Evolutionary conservation across 2,888 invertebrate species (phyloP), one percentile per base, ranked within the genome.

Genomic region (Odontothrips loti): DNA sequence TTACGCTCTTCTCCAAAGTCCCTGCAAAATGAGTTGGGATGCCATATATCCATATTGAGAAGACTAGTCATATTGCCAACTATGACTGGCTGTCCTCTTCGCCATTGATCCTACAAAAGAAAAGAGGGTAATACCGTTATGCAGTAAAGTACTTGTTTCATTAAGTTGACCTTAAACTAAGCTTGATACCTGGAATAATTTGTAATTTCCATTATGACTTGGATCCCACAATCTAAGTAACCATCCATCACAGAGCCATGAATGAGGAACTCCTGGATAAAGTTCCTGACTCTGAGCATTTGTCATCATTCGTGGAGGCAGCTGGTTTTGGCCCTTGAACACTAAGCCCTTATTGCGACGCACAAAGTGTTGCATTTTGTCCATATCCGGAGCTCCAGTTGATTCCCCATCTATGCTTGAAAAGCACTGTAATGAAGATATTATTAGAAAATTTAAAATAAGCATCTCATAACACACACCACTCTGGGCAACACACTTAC

Each of bases 1-100:
- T 96, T 96, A 84, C 94, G 94, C 83, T 94, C 92, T 83, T 96
- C 94, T 48, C 97, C 97, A 87, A 97, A 98, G 86, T 97, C 96
- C 27, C 92, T 90, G 6, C 94, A 92, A 88, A 98, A 98, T 47
- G 95, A 92, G 85, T 95, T 94, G 0, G 98, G 97, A 85, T 91
- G 92, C 98, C 98, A 98, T 23, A 97, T 89, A 81, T 93, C 91
- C 85, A 91, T 91, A 86, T 94, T 92, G 79, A 97, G 90, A 79
- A 92, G 89, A 81, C 92, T 91, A 79, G 95, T 91, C 78, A 97
- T 93, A 85, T 96, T 95, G 0, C 96, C 96, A 51, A 97, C 95
- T 85, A 98, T 91, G 68, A 98, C 96, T 2, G 98, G 98, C 87
- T 96, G 94, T 8, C 96, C 96, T 34, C 95, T 92, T 87, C 94